Conservation (phyloP, 2,797 vertebrate species). For the Pristis pectinata region DNA sequence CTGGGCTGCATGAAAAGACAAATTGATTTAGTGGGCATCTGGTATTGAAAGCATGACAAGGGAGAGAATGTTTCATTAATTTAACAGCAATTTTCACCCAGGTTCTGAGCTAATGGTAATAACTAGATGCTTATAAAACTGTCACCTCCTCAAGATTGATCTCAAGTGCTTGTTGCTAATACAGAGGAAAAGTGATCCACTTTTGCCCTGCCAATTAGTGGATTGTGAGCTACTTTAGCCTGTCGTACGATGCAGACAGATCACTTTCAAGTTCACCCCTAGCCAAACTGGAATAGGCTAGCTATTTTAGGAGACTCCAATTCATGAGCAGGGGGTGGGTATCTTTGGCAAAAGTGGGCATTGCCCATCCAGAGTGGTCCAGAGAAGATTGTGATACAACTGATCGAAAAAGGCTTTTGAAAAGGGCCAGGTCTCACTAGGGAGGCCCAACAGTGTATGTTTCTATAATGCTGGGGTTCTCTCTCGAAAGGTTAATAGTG, state of each 20-base stretch:
- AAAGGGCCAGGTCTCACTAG: background rate
- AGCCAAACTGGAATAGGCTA: background rate
- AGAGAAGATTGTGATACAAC: background rate
- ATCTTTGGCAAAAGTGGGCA: background rate
- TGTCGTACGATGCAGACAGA: background rate
- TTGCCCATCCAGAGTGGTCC: background rate
- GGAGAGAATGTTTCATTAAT: conserved; percentile 27
- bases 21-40: conserved; percentile 27
- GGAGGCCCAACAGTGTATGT: background rate
- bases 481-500: background rate
- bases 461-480: too few species aligned
- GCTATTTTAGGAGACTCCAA: background rate
- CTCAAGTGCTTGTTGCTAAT: background rate
- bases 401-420: background rate
- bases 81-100: conserved; percentile 31
- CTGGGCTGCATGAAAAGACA: background rate
- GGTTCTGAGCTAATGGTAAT: conserved; percentile 29
- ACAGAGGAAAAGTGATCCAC: background rate
- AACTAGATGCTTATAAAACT: conserved; percentile 31
- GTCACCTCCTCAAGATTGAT: conserved; percentile 20
- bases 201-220: background rate
- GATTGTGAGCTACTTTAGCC: background rate
- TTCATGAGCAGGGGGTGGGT: background rate
- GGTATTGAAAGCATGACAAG: conserved; percentile 8
- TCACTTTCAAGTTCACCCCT: background rate